Evolutionary conservation across 2,797 vertebrate genomes (phyloP).

Genomic region (Knipowitschia caucasica): DNA sequence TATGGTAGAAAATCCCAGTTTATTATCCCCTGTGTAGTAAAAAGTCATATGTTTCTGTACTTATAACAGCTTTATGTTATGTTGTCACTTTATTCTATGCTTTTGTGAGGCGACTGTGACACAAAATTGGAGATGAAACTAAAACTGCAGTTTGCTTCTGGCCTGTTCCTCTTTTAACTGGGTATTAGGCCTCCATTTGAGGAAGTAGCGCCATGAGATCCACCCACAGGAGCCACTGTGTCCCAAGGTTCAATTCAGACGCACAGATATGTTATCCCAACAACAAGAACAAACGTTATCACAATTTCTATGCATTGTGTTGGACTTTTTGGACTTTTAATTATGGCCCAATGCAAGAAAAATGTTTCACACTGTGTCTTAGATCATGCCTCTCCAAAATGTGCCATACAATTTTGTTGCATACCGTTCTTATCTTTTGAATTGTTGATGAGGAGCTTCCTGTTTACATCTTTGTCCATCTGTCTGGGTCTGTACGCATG

Average conservation of each 20-base stretch:
- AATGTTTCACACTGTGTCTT: not conserved
- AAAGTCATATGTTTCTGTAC: no score
- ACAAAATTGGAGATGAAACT: slow-evolving; percentile 47
- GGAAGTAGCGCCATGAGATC: slow-evolving; percentile 69
- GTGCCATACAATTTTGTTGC: not conserved
- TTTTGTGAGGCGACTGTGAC: slow-evolving; percentile 13
- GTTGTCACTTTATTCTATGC: not conserved
- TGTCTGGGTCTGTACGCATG: slow-evolving; percentile 3
- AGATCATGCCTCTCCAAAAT: not conserved
- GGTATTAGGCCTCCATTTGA: slow-evolving; percentile 57
- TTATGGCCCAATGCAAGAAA: no score
- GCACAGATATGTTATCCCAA: not conserved
- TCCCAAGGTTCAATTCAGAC: not conserved
- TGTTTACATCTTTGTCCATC: slow-evolving; percentile 25
- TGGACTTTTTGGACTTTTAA: no score
- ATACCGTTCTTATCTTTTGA: slow-evolving; percentile 6
- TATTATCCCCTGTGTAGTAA: no score
- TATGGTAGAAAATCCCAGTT: no score
- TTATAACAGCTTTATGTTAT: not conserved
- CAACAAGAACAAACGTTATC: not conserved
- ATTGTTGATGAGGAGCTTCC: slow-evolving; percentile 15
- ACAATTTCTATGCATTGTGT: slow-evolving; percentile 5
- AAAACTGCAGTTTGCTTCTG: slow-evolving; percentile 71
- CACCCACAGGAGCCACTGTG: slow-evolving; percentile 38
- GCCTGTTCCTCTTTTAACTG: slow-evolving; percentile 72